A percentile compares a stretch with the other conserved stretches of the same genome.
These are phyloP conservation scores for Thalpophila matura DNA, from an alignment of 2,888 invertebrate genomes.

Conservation along the genomic window DNA sequence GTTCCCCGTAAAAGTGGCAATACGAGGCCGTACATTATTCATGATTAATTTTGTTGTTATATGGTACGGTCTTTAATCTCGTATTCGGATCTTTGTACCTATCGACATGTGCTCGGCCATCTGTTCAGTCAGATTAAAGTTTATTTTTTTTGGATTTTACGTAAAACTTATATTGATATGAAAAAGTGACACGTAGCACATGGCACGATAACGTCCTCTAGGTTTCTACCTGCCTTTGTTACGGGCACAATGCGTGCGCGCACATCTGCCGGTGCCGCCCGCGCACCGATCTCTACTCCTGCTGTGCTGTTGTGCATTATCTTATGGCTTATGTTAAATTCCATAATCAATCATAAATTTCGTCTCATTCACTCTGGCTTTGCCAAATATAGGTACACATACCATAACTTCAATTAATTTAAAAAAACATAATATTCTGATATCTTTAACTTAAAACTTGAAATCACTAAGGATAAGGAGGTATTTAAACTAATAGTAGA, in stretches of 20 bases:
- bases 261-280: conserved; percentile 88
- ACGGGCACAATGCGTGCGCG: conserved; percentile 81
- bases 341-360: conserved; percentile 70
- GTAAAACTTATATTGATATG: conserved; percentile 83
- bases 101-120: conserved; percentile 85
- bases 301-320: conserved; percentile 69
- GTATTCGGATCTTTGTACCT: conserved; percentile 72
- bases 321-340: conserved; percentile 68
- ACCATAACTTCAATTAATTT: conserved; percentile 24
- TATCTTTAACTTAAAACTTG: conserved; percentile 40
- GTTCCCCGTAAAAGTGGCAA: conserved; percentile 54
- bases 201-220: conserved; percentile 82
- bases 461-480: no score
- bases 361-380: conserved; percentile 68
- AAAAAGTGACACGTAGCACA: conserved; percentile 90
- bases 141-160: conserved; percentile 80
- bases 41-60: conserved; percentile 44
- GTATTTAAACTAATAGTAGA: conserved; percentile 46
- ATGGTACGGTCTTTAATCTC: conserved; percentile 57
- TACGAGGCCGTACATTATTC: conserved; percentile 31
- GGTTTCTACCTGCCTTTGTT: conserved; percentile 88
- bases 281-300: conserved; percentile 72
- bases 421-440: conserved; percentile 16
- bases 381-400: conserved; percentile 64
- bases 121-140: conserved; percentile 88